Percentiles rank a stretch among this genome's conserved stretches.
These are phyloP conservation scores for Coelinius sp. DNA, from an alignment of 2,888 invertebrate genomes.

Conservation along the genomic window DNA sequence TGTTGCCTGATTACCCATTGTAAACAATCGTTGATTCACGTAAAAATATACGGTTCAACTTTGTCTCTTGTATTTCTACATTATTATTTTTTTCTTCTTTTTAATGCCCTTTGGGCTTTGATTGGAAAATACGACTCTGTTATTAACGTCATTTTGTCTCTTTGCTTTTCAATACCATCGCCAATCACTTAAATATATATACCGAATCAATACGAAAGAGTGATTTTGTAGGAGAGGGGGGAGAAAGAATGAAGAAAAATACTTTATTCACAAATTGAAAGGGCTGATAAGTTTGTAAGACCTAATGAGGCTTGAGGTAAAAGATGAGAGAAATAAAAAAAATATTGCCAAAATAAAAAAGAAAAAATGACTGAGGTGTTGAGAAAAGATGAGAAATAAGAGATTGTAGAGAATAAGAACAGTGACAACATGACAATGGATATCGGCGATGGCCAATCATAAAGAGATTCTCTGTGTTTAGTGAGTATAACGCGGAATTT, in stretches of 20 bases:
- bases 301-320: too few species aligned
- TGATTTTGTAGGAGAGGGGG: neutral
- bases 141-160: slow-evolving; percentile 19
- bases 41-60: slow-evolving; percentile 24
- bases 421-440: slow-evolving; percentile 49
- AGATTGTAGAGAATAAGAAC: neutral
- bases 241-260: neutral
- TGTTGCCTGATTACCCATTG: slow-evolving; percentile 69
- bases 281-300: neutral
- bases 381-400: too few species aligned
- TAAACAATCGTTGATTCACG: slow-evolving; percentile 69
- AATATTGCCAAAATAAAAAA: too few species aligned
- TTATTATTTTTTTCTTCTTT: neutral
- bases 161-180: slow-evolving; percentile 1
- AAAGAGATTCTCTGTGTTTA: slow-evolving; percentile 67
- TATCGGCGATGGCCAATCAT: slow-evolving; percentile 68
- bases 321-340: too few species aligned
- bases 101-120: slow-evolving; percentile 12
- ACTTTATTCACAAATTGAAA: neutral
- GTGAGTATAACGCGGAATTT: slow-evolving; percentile 64
- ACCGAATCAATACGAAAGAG: neutral
- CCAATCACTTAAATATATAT: slow-evolving; percentile 13
- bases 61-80: neutral
- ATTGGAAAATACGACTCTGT: slow-evolving; percentile 22
- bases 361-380: too few species aligned